A percentile compares a stretch with the other conserved stretches of the same genome.
Evolutionary conservation across 2,888 invertebrate species (phyloP).

Genomic region (Ornithoptera priamus): DNA sequence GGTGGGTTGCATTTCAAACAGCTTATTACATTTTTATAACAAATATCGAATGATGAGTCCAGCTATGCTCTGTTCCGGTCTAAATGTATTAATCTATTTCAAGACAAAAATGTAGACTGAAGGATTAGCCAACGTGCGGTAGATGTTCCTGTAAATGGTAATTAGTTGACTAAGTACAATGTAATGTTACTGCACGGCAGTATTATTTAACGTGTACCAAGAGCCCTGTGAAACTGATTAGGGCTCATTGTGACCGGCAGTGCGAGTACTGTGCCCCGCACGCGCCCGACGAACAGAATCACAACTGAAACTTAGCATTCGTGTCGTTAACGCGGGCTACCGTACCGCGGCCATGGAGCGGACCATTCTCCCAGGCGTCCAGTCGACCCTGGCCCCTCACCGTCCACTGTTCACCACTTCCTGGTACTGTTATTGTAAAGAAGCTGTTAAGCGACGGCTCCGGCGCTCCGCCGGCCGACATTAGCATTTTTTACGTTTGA

Average conservation of each 20-base stretch:
- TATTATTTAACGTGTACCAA: not conserved
- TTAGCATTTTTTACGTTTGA: slow-evolving; percentile 58
- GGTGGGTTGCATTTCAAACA: not conserved
- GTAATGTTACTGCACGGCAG: no score
- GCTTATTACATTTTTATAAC: not conserved
- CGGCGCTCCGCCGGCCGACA: slow-evolving; percentile 27
- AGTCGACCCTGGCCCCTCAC: slow-evolving; percentile 21
- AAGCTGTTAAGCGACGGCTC: slow-evolving; percentile 28
- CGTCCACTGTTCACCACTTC: slow-evolving; percentile 23
- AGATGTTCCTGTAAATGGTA: no score
- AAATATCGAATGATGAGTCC: not conserved
- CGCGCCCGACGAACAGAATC: slow-evolving; percentile 45
- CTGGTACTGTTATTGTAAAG: slow-evolving; percentile 33
- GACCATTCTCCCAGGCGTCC: slow-evolving; percentile 25
- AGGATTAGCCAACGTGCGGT: no score
- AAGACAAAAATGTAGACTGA: no score
- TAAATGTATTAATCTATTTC: no score
- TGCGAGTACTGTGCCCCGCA: slow-evolving; percentile 22
- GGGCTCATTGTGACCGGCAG: not conserved
- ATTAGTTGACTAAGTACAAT: no score
- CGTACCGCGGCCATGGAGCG: slow-evolving; percentile 33
- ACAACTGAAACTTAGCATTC: slow-evolving; percentile 41
- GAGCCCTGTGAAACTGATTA: slow-evolving; percentile 5
- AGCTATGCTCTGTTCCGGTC: not conserved
- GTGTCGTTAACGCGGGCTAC: slow-evolving; percentile 44